phyloP scores from a whole-genome alignment of 2,888 invertebrate species.

The Pristionchus entomophagus region DNA sequence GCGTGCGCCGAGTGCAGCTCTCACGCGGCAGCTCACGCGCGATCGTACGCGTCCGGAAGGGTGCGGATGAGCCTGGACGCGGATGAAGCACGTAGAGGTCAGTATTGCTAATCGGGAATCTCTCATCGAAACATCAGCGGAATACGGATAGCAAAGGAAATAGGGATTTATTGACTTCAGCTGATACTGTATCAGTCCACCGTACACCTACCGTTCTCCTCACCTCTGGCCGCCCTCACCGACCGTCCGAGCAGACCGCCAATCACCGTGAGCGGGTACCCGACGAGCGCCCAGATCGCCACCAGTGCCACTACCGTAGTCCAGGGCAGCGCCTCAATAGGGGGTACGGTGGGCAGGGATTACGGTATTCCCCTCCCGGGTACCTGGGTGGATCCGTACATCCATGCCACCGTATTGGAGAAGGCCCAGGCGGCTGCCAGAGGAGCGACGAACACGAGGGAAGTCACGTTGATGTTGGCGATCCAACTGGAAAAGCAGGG shows the following conservation, averaged over 20 bases:
- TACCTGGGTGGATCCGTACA: slow-evolving; percentile 77
- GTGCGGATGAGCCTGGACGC: slow-evolving; percentile 66
- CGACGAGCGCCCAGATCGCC: slow-evolving; percentile 78
- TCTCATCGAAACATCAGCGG: too few species aligned
- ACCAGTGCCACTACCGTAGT: slow-evolving; percentile 78
- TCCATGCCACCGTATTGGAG: slow-evolving; percentile 79
- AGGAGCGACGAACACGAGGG: slow-evolving; percentile 79
- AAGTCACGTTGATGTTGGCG: slow-evolving; percentile 79
- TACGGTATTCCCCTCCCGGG: too few species aligned
- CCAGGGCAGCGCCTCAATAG: slow-evolving; percentile 77
- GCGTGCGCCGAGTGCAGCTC: slow-evolving; percentile 78
- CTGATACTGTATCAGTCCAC: too few species aligned
- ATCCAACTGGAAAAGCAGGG: slow-evolving; percentile 76
- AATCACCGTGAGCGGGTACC: slow-evolving; percentile 79
- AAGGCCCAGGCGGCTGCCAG: slow-evolving; percentile 79
- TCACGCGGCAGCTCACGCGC: slow-evolving; percentile 78
- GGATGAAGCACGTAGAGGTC: too few species aligned
- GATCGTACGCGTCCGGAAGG: slow-evolving; percentile 79
- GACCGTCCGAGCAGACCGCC: slow-evolving; percentile 78
- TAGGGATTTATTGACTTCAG: too few species aligned
- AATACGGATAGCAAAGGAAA: too few species aligned
- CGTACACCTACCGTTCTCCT: too few species aligned
- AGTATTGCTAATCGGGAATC: too few species aligned
- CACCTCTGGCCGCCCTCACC: slow-evolving; percentile 15
- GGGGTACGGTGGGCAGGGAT: not conserved